Conservation (phyloP, 2,113 vertebrate genomes). For the Hemibagrus wyckioides region DNA sequence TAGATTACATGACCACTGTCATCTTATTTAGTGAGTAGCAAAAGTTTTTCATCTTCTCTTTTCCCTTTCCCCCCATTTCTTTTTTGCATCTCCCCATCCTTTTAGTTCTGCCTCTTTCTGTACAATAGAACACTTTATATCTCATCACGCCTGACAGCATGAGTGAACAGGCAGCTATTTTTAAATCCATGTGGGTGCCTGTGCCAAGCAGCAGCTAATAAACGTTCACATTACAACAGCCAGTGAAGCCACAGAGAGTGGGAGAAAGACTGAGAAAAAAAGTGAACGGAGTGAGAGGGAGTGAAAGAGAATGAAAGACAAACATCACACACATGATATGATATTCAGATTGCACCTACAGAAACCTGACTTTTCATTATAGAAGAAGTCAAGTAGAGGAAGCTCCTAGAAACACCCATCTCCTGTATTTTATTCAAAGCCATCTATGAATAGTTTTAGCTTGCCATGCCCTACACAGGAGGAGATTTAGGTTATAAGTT, state of each 20-base stretch:
- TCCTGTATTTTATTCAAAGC: slow-evolving; percentile 62
- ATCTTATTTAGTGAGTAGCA: slow-evolving; percentile 32
- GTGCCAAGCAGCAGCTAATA: slow-evolving; percentile 64
- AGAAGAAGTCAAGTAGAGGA: slow-evolving; percentile 35
- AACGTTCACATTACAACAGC: slow-evolving; percentile 60
- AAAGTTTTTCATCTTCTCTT: slow-evolving; percentile 31
- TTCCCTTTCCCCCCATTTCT: slow-evolving; percentile 16
- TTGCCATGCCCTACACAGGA: slow-evolving; percentile 32
- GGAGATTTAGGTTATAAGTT: slow-evolving; percentile 44
- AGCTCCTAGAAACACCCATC: slow-evolving; percentile 44
- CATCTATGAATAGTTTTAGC: slow-evolving; percentile 57
- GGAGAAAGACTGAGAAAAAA: slow-evolving; percentile 4
- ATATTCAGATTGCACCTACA: slow-evolving; percentile 37
- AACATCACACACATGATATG: slow-evolving; percentile 38
- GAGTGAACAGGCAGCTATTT: slow-evolving; percentile 75
- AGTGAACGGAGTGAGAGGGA: slow-evolving; percentile 12
- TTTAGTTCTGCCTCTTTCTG: slow-evolving; percentile 59
- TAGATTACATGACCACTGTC: background rate
- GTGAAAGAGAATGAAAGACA: slow-evolving; percentile 6
- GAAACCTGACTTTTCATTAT: slow-evolving; percentile 46
- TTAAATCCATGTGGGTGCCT: slow-evolving; percentile 73
- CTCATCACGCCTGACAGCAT: slow-evolving; percentile 70
- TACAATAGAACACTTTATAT: slow-evolving; percentile 70
- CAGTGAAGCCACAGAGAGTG: slow-evolving; percentile 6
- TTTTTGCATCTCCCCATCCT: slow-evolving; percentile 57